Base-by-base conservation (phyloP, 2,888 invertebrate species). In the Imbricaverruca yamaguchii region DNA sequence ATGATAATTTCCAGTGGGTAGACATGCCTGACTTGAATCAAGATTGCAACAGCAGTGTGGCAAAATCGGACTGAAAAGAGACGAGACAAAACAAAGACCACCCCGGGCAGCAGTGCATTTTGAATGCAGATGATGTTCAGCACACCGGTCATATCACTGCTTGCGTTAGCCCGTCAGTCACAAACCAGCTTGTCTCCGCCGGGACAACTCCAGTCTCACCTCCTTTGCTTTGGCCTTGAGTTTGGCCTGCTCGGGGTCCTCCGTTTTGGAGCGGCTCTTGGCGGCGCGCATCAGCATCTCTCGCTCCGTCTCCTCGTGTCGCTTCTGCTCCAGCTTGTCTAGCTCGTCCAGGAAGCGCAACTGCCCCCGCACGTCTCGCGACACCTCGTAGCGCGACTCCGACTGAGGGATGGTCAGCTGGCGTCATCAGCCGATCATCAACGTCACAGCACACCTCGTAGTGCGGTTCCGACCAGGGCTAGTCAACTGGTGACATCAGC, bases 201-300 rank as follows among this genome's bases (percentile, higher is more conserved):
- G 39, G 39, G 39, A 39, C 39, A 39, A 39, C 39, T 39, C 65
- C 13, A 67, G 11, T 8, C 69, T 39, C 67, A 92, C 92, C 89
- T 92, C 92, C 89, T 92, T 92, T 83, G 95, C 96, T 89, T 97
- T 97, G 83, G 97, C 97, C 89, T 97, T 98, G 84, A 98, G 90
- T 87, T 98, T 98, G 1, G 96, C 94, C 87, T 98, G 97, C 87
- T 98, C 98, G 0, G 98, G 97, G 89, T 98, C 98, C 89, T 98
- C 98, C 81, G 95, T 93, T 89, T 97, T 97, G 81, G 97, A 95
- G 83, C 98, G 91, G 85, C 96, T 97, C 88, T 97, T 98, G 81
- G 97, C 98, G 53, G 97, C 96, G 84, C 96, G 90, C 85, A 98
- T 88, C 80, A 98, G 89, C 89, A 97, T 92, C 88, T 98, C 98